Percentiles rank a stretch among this genome's conserved stretches.
Evolutionary conservation across 2,113 vertebrate genomes (phyloP).

Genomic region (Syrrhaptes paradoxus): DNA sequence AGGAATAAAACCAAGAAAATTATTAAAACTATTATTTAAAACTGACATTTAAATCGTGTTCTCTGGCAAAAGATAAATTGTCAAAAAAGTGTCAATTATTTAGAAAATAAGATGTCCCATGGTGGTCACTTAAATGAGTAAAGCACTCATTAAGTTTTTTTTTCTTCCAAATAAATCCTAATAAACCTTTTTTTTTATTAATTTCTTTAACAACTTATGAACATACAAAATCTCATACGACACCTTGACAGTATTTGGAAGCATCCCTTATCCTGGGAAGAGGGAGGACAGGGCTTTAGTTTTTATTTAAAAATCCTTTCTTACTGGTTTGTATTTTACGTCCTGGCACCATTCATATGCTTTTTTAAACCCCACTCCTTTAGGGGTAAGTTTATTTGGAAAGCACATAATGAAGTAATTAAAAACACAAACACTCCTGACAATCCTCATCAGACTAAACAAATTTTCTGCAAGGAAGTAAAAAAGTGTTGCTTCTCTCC

Average conservation of each 20-base stretch:
- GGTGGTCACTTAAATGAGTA: conserved; percentile 28
- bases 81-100: conserved; percentile 54
- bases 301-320: not conserved
- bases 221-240: not conserved
- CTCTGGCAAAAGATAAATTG: conserved; percentile 51
- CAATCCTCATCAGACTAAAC: not conserved
- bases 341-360: not conserved
- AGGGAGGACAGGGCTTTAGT: not conserved
- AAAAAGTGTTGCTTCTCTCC: not conserved
- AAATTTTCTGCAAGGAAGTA: not conserved
- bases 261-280: not conserved
- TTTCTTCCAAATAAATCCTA: not conserved
- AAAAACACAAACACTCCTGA: not conserved
- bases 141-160: conserved; percentile 16
- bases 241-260: not conserved
- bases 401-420: not conserved
- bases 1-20: conserved; percentile 23
- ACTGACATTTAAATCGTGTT: conserved; percentile 67
- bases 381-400: not conserved
- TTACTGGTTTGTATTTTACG: not conserved
- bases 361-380: not conserved
- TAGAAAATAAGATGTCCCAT: conserved; percentile 47
- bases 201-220: not conserved
- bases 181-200: not conserved
- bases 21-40: conserved; percentile 67